Evolutionary conservation across 2,113 vertebrate species (phyloP).

Genomic region (Azemiops feae): DNA sequence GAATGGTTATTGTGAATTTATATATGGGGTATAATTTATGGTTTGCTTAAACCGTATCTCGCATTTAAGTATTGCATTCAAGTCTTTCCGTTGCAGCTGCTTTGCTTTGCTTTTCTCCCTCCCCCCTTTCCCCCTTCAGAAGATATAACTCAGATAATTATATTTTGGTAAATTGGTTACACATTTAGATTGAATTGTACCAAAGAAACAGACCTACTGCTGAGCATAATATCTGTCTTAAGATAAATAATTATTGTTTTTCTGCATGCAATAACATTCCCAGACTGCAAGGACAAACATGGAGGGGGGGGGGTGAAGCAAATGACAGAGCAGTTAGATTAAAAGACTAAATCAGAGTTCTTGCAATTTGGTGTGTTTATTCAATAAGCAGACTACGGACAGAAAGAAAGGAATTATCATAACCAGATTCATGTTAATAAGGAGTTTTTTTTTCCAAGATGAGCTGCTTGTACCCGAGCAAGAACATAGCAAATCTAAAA

Average conservation of each 20-base stretch:
- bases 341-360: not conserved
- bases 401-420: not conserved
- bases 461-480: not conserved
- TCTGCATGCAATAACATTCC: constrained; percentile 7
- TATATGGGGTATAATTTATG: not conserved
- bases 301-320: not conserved
- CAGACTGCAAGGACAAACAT: constrained; percentile 9
- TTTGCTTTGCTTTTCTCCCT: not conserved
- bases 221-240: not conserved
- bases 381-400: constrained; percentile 7
- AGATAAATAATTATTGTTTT: constrained; percentile 5
- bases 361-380: not conserved
- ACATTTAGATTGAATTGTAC: constrained; percentile 1
- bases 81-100: not conserved
- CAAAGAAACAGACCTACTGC: not conserved
- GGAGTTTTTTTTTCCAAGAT: not conserved
- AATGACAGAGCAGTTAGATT: not conserved
- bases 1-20: not conserved
- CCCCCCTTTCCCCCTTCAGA: not conserved
- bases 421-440: not conserved
- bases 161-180: not conserved
- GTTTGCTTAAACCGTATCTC: not conserved
- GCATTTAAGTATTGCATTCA: constrained; percentile 1
- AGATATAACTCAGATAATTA: constrained; percentile 22
- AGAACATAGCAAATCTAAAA: not conserved